phyloP scores from a whole-genome alignment of 2,113 vertebrate genomes.

The Ascaphus truei region DNA sequence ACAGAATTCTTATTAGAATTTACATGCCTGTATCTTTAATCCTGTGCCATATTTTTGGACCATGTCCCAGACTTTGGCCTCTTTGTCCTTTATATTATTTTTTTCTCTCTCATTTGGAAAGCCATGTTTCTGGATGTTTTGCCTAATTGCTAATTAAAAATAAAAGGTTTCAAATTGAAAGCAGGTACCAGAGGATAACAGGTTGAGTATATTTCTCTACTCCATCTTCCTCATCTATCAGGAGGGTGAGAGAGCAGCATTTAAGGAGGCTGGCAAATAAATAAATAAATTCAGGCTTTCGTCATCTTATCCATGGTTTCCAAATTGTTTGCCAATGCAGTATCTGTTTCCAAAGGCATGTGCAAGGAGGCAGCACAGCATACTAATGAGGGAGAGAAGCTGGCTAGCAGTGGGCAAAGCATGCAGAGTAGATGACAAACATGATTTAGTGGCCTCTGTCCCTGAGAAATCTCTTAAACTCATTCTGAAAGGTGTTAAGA shows the following conservation, averaged over 20 bases:
- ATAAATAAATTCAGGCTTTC: slow-evolving; percentile 25
- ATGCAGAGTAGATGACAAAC: slow-evolving; percentile 29
- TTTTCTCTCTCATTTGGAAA: slow-evolving; percentile 5
- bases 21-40: slow-evolving; percentile 14
- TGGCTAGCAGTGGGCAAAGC: slow-evolving; percentile 15
- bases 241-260: background rate
- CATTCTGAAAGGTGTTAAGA: slow-evolving; percentile 27
- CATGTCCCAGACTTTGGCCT: slow-evolving; percentile 23
- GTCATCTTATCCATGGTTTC: slow-evolving; percentile 33
- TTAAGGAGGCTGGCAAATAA: slow-evolving; percentile 22
- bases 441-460: slow-evolving; percentile 32
- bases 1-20: slow-evolving; percentile 8
- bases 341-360: slow-evolving; percentile 36
- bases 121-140: slow-evolving; percentile 11
- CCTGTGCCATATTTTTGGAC: slow-evolving; percentile 6
- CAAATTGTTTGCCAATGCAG: slow-evolving; percentile 36
- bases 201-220: background rate
- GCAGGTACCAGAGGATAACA: slow-evolving; percentile 13
- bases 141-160: slow-evolving; percentile 30
- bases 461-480: slow-evolving; percentile 13
- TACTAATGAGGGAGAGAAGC: slow-evolving; percentile 22
- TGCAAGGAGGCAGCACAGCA: slow-evolving; percentile 9
- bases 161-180: slow-evolving; percentile 15
- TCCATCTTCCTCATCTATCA: background rate
- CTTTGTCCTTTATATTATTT: slow-evolving; percentile 2